Conservation (phyloP, 2,797 vertebrate species). For the Petrocephalus sullivani region DNA sequence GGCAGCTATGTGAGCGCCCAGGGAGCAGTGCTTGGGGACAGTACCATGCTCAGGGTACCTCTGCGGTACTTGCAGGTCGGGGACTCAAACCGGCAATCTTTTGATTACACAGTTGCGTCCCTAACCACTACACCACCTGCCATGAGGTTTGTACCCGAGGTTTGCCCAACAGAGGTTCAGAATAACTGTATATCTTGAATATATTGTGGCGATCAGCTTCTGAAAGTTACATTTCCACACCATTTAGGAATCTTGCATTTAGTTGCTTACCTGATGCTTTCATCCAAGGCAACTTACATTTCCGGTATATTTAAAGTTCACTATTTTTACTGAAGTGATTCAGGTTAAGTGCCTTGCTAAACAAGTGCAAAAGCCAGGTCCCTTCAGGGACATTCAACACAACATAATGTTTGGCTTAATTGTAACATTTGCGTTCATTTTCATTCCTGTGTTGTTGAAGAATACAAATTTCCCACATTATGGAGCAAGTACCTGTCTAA, state of each 20-base stretch:
- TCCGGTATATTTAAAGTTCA: neutral
- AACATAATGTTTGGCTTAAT: neutral
- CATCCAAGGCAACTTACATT: neutral
- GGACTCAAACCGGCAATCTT: no score
- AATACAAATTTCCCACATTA: neutral
- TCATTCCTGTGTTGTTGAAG: neutral
- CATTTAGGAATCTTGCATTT: neutral
- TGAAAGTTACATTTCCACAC: neutral
- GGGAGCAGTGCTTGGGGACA: no score
- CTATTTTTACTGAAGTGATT: neutral
- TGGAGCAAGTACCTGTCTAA: neutral
- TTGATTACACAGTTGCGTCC: no score
- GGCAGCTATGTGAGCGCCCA: no score
- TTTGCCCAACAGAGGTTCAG: neutral
- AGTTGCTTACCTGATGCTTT: neutral
- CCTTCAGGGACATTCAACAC: conserved; percentile 7
- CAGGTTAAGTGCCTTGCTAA: neutral
- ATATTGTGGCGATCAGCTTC: neutral
- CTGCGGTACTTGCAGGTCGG: no score
- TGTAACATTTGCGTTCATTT: neutral
- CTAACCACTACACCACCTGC: no score
- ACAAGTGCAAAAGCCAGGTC: neutral
- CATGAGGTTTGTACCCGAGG: neutral
- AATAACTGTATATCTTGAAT: neutral
- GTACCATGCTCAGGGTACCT: no score